These are phyloP conservation scores for Grammomys dolichurus DNA, from an alignment of 2,113 vertebrate species.

Conservation along the genomic window DNA sequence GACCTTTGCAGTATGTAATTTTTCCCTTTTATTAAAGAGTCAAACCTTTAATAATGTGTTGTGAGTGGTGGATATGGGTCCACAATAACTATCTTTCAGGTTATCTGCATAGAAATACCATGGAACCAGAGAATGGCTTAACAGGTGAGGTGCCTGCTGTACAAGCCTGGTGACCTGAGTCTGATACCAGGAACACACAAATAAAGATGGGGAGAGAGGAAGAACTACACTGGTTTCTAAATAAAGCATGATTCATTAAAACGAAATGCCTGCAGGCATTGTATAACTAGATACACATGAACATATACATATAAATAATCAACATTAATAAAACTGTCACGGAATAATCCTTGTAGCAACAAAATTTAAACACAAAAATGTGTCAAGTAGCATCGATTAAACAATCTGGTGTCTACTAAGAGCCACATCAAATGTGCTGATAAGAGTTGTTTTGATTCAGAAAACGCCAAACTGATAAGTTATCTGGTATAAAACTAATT, in stretches of 20 bases:
- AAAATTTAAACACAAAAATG: background rate
- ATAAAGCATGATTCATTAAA: background rate
- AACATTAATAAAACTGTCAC: background rate
- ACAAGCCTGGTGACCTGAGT: background rate
- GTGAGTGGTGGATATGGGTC: background rate
- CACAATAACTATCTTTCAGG: slow-evolving; percentile 19
- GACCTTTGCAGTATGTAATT: slow-evolving; percentile 80
- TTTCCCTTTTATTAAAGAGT: slow-evolving; percentile 70
- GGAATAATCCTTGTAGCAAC: background rate
- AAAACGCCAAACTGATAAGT: background rate
- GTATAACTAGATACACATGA: background rate
- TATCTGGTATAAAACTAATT: background rate
- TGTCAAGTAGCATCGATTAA: background rate
- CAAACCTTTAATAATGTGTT: background rate
- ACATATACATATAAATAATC: background rate
- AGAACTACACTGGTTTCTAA: too few relatives aligned
- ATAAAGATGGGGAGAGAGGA: background rate
- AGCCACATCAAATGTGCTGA: background rate
- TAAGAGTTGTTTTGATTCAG: slow-evolving; percentile 12
- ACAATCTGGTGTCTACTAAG: background rate
- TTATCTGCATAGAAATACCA: slow-evolving; percentile 24
- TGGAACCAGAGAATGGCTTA: background rate
- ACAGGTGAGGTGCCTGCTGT: background rate
- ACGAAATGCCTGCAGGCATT: background rate
- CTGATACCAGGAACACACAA: too few relatives aligned